Conservation (phyloP, 2,888 invertebrate species). For the Cephus runcator region DNA sequence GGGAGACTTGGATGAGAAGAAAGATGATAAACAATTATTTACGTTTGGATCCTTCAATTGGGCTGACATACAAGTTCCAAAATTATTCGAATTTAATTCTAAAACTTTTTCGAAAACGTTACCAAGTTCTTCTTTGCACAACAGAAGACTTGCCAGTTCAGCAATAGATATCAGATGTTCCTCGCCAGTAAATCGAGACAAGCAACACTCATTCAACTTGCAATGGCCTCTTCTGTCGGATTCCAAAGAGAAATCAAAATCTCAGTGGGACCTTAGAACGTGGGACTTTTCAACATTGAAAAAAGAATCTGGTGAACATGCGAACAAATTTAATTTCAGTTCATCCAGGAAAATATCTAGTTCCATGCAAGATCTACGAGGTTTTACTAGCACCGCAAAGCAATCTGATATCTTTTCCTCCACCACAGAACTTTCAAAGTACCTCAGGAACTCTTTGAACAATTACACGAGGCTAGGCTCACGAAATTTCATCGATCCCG, state of each 20-base stretch:
- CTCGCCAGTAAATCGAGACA: constrained; percentile 6
- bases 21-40: not conserved
- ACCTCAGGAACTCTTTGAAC: not conserved
- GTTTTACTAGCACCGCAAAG: not conserved
- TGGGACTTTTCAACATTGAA: not conserved
- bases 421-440: constrained; percentile 9
- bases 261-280: constrained; percentile 11
- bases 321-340: not conserved
- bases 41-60: not conserved
- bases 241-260: constrained; percentile 8
- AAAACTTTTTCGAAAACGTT: not conserved
- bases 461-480: constrained; percentile 11
- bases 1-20: not conserved
- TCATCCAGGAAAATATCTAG: constrained; percentile 5
- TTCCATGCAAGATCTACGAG: constrained; percentile 15
- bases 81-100: not conserved
- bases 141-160: constrained; percentile 11
- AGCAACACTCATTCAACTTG: not conserved
- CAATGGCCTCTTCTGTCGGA: not conserved
- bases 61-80: not conserved
- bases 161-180: constrained; percentile 11
- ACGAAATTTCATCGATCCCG: constrained; percentile 5
- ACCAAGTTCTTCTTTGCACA: not conserved
- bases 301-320: not conserved
- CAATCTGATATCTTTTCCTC: constrained; percentile 4